Evolutionary conservation across 2,113 vertebrate species (phyloP), one percentile per base, ranked within the genome.

Genomic region (Urocynchramus pylzowi): DNA sequence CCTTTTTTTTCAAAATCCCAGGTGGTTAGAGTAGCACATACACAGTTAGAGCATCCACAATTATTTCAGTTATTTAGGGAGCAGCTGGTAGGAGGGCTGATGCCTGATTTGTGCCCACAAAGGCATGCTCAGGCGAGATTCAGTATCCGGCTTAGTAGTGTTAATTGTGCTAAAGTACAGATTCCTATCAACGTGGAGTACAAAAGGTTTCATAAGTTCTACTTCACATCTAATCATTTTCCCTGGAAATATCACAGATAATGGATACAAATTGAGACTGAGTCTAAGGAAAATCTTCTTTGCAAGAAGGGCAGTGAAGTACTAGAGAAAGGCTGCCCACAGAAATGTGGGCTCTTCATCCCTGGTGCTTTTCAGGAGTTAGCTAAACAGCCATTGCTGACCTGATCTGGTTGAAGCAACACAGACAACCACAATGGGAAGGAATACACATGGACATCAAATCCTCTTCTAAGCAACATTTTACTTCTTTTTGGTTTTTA

Each of bases 1-100:
- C 65, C 35, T 41, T 50, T 91, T 88, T 90, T 93, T 83, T 60
- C 49, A 84, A 91, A 83, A 67, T 87, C 80, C 93, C 88, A 57
- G 37, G 91, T 89, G 92, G 73, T 74, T 93, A 79, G 77, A 67
- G 70, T 67, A 94, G 47, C 80, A 90, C 78, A 84, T 60, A 65
- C 45, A 73, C 61, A 91, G 70, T 49, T 64, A 84, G 23, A 92
- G 21, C n/a, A 30, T 12, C 31, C 53, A 95, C 50, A 78, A 35
- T 89, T 41, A 87, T 75, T 74, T 90, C 71, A 81, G 52, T 84
- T 41, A 39, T 86, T 92, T 75, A 37, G 41, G 67, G 50, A 89
- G 78, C 65, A 93, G 70, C 44, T 69, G 45, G 77, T 57, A 65
- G 68, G 79, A 92, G 49, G 68, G 47, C 42, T 87, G 74, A 33